A percentile compares a stretch with the other conserved stretches of the same genome.
These are phyloP conservation scores for Clistopyga incitator DNA, from an alignment of 2,888 invertebrate species.

Conservation along the genomic window DNA sequence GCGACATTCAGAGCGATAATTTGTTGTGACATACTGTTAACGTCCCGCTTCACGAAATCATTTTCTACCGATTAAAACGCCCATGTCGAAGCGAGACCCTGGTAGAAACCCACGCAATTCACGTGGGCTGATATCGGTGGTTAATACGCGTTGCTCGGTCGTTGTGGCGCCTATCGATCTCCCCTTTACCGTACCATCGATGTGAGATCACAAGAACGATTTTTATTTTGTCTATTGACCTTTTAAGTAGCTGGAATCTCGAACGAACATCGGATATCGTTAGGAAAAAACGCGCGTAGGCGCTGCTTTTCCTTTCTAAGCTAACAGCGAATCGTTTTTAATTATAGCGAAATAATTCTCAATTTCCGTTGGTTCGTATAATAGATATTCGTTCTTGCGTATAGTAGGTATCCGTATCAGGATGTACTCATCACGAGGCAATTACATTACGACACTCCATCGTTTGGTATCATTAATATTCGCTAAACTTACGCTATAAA, in stretches of 20 bases:
- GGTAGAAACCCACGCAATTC: constrained; percentile 15
- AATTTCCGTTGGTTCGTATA: background rate
- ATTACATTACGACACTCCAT: constrained; percentile 1
- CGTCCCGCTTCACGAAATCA: constrained; percentile 5
- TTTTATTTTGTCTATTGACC: constrained; percentile 14
- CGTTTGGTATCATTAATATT: background rate
- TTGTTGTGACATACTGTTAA: background rate
- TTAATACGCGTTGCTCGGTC: constrained; percentile 1
- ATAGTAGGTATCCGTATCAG: constrained; percentile 8
- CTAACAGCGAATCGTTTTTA: background rate
- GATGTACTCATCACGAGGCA: background rate
- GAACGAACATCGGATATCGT: background rate
- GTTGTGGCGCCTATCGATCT: constrained; percentile 2
- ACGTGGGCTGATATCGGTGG: constrained; percentile 26
- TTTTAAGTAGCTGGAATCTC: background rate
- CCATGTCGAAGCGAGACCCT: constrained; percentile 7
- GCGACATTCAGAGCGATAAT: background rate
- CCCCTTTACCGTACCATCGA: background rate
- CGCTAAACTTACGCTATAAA: background rate
- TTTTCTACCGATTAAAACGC: constrained; percentile 8
- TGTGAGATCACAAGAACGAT: background rate
- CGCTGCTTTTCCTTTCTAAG: background rate
- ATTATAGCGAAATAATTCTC: background rate
- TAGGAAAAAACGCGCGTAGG: background rate
- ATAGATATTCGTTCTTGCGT: too few relatives aligned